Evolutionary conservation across 2,888 invertebrate species (phyloP), one percentile per base, ranked within the genome.

Genomic region (Brenthis daphne): DNA sequence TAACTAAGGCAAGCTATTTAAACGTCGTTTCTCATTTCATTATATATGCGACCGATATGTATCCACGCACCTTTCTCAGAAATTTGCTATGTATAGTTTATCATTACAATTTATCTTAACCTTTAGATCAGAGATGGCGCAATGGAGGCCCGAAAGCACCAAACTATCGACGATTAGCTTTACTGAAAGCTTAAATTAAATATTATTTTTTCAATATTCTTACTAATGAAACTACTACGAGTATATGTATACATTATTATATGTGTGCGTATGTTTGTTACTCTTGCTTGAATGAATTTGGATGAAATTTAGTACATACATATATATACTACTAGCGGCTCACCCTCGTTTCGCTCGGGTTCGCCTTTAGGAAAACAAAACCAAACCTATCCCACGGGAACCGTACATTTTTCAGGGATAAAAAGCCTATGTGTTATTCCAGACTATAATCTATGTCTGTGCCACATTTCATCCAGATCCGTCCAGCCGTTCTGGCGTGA

Each of bases 41-140:
- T 75, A 75, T 75, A 76, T 72, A 74, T 72, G 73, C 73, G 72
- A 74, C 75, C 75, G 69, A 71, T 77, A 72, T 75, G 74, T 75
- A 74, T 77, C 74, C 72, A 76, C 74, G 76, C 76, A 76, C 78
- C 76, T 76, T 77, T 77, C 77, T 64, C 75, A 77, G 73, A 74
- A 74, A 76, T 75, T 73, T 66, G 64, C 71, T 65, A 68, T 57
- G 65, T 67, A 43, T 63, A 63, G 47, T 65, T 69, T 73, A 71
- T 67, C 72, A 56, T 57, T 54, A 64, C 57, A 69, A 69, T 69
- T 57, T 67, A 72, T 70, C 60, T 60, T 48, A 69, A 61, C 64
- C 69, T 65, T 65, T 60, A 37, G 60, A 61, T 66, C 53, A 67
- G 60, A 55, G 37, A 63, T 53, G 16, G 29, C 48, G 50, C 24